A percentile compares a stretch with the other conserved stretches of the same genome.
Conservation (phyloP, 2,888 invertebrate genomes). For the Phengaris alcon region DNA sequence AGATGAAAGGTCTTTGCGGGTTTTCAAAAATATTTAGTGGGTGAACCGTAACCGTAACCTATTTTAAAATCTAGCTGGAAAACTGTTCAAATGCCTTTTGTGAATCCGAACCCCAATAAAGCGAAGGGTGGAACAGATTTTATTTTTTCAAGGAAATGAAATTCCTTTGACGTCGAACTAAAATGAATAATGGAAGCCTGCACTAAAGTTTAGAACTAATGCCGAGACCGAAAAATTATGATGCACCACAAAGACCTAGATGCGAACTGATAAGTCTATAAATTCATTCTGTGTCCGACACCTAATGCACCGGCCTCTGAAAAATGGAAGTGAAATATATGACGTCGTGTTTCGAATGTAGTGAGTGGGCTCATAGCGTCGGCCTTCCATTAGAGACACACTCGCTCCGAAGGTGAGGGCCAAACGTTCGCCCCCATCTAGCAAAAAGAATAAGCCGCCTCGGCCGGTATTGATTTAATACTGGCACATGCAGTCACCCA, state of each 20-base stretch:
- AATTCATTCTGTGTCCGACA: slow-evolving; percentile 41
- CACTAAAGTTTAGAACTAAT: slow-evolving; percentile 31
- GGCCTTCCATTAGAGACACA: slow-evolving; percentile 53
- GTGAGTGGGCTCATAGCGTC: slow-evolving; percentile 43
- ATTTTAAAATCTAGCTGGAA: slow-evolving; percentile 27
- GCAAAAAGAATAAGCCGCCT: slow-evolving; percentile 54
- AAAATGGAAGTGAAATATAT: slow-evolving; percentile 41
- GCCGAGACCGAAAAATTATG: slow-evolving; percentile 16
- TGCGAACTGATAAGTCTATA: slow-evolving; percentile 23
- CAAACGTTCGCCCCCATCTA: slow-evolving; percentile 48
- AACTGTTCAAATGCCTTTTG: slow-evolving; percentile 27
- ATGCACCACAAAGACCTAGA: slow-evolving; percentile 25
- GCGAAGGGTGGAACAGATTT: slow-evolving; percentile 26
- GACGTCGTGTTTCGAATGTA: slow-evolving; percentile 37
- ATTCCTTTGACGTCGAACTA: slow-evolving; percentile 38
- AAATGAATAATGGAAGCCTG: slow-evolving; percentile 38
- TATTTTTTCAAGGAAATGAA: slow-evolving; percentile 37
- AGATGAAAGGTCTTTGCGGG: not conserved
- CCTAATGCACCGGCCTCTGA: slow-evolving; percentile 33
- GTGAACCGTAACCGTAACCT: not conserved
- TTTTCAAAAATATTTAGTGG: slow-evolving; percentile 19
- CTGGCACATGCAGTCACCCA: slow-evolving; percentile 52
- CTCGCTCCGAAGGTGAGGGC: slow-evolving; percentile 46
- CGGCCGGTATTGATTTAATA: slow-evolving; percentile 65
- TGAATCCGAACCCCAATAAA: slow-evolving; percentile 33